Conservation (phyloP, 2,113 vertebrate genomes). For the Coregonus clupeaformis region DNA sequence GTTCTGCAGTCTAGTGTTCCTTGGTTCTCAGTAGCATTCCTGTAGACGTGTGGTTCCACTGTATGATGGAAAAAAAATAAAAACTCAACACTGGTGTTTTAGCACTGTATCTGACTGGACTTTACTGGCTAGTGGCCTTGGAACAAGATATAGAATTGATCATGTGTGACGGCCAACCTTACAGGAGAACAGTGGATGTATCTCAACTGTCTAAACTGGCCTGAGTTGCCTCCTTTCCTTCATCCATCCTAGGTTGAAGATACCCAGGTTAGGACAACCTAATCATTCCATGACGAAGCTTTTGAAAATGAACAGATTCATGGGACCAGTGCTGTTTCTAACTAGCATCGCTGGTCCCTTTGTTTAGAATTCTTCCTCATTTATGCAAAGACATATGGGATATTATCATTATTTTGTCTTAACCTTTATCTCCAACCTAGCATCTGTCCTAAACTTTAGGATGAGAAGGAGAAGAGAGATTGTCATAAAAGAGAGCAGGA, state of each 20-base stretch:
- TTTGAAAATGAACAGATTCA: too few relatives aligned
- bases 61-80: slow-evolving; percentile 74
- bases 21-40: slow-evolving; percentile 69
- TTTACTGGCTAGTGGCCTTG: slow-evolving; percentile 39
- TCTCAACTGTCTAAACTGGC: background rate
- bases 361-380: background rate
- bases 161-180: slow-evolving; percentile 22
- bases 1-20: slow-evolving; percentile 52
- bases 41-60: slow-evolving; percentile 71
- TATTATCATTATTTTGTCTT: background rate
- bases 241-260: too few relatives aligned
- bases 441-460: too few relatives aligned
- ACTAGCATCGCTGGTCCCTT: background rate
- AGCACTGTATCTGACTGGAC: slow-evolving; percentile 54
- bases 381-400: slow-evolving; percentile 55
- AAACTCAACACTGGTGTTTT: slow-evolving; percentile 67
- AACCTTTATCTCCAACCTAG: too few relatives aligned
- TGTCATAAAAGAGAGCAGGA: too few relatives aligned
- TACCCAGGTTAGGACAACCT: too few relatives aligned
- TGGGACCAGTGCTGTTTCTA: slow-evolving; percentile 4
- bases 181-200: background rate
- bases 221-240: too few relatives aligned
- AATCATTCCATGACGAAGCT: too few relatives aligned
- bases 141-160: slow-evolving; percentile 40
- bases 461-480: too few relatives aligned